phyloP scores from a whole-genome alignment of 2,797 vertebrate genomes.

The Caiman crocodilus region DNA sequence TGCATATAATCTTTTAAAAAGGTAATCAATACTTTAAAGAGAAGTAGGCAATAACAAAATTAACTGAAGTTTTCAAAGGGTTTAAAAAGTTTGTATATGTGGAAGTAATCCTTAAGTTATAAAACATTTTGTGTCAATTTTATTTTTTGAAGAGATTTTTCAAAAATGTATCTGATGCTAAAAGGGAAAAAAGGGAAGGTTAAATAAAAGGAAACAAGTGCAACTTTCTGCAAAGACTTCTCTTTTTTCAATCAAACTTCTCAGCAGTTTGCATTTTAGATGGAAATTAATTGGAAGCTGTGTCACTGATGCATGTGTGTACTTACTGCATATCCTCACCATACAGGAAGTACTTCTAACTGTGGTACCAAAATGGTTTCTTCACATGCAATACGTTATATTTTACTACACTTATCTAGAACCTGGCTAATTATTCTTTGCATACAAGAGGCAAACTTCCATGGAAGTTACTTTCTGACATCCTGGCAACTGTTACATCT shows the following conservation, averaged over 20 bases:
- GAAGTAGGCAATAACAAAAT: background rate
- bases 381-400: background rate
- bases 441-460: no score
- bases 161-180: background rate
- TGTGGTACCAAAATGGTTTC: background rate
- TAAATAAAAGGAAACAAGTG: slow-evolving; percentile 44
- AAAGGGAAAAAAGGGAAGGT: slow-evolving; percentile 33
- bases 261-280: slow-evolving; percentile 29
- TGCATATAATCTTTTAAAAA: background rate
- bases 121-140: background rate
- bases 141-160: background rate
- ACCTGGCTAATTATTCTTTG: no score
- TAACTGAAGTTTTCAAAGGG: slow-evolving; percentile 42
- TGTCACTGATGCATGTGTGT: slow-evolving; percentile 21
- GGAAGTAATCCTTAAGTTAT: slow-evolving; percentile 42
- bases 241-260: slow-evolving; percentile 7
- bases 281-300: slow-evolving; percentile 8
- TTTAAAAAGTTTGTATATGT: background rate
- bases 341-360: background rate
- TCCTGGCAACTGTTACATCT: no score
- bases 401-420: no score
- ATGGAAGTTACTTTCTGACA: no score
- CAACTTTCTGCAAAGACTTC: background rate
- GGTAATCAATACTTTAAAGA: no score
- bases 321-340: background rate